Evolutionary conservation across 2,113 vertebrate genomes (phyloP).

Genomic region (Chaetodon trifascialis): DNA sequence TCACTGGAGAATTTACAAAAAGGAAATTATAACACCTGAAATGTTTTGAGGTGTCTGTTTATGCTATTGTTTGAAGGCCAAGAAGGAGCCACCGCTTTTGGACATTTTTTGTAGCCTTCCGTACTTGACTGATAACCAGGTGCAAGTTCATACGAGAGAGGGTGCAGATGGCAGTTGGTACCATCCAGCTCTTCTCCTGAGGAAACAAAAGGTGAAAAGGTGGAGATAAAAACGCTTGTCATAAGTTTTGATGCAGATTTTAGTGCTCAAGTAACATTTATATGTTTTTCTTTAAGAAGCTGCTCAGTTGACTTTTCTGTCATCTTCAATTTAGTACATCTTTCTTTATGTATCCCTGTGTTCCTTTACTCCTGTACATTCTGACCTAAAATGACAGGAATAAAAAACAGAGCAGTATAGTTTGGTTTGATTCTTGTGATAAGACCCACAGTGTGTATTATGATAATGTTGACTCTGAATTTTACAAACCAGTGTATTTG

Average conservation of each 20-base stretch:
- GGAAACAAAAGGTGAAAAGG: slow-evolving; percentile 51
- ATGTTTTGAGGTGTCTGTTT: slow-evolving; percentile 11
- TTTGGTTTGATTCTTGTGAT: slow-evolving; percentile 24
- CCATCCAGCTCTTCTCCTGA: slow-evolving; percentile 26
- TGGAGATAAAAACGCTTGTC: not conserved
- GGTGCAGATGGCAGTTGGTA: slow-evolving; percentile 31
- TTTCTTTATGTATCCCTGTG: slow-evolving; percentile 24
- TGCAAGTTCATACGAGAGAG: slow-evolving; percentile 44
- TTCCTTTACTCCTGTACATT: slow-evolving; percentile 41
- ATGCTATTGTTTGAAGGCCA: not conserved
- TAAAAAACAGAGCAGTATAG: not conserved
- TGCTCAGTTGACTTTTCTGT: not conserved
- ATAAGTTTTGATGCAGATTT: not conserved
- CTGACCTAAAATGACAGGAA: slow-evolving; percentile 29
- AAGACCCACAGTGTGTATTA: slow-evolving; percentile 5
- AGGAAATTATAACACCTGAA: slow-evolving; percentile 8
- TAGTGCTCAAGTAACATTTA: not conserved
- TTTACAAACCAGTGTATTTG: slow-evolving; percentile 12
- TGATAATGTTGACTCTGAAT: slow-evolving; percentile 2
- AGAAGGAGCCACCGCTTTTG: slow-evolving; percentile 23
- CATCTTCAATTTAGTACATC: not conserved
- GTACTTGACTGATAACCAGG: slow-evolving; percentile 5
- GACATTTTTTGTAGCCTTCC: slow-evolving; percentile 11
- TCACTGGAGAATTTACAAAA: slow-evolving; percentile 34
- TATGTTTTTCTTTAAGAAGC: not conserved